Evolutionary conservation across 2,888 invertebrate genomes (phyloP), one percentile per base, ranked within the genome.

Genomic region (Campopleginae sp.): DNA sequence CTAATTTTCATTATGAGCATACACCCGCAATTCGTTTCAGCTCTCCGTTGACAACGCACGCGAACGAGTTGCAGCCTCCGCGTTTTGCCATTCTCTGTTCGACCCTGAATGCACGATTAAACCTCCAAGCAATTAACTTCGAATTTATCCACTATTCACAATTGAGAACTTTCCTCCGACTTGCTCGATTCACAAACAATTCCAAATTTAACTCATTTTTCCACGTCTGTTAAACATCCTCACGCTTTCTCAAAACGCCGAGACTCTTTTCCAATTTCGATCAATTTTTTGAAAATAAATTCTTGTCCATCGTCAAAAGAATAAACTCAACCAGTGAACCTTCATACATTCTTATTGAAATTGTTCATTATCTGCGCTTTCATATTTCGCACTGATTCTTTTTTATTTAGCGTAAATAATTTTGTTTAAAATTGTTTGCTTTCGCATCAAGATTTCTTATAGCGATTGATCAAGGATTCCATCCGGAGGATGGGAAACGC

Each of bases 1-100:
- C 84, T 81, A 85, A 85, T 85, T 85, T 81, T 78, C 84, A 78
- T 84, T 84, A 84, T 78, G 78, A 84, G 74, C 72, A 78, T 23
- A 54, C 51, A 48, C 71, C 63, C 71, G 48, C 48, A 79, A 51
- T 74, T 84, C 80, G 81, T 75, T 78, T 44, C 63, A 61, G 48
- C 48, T n/a, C 44, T 74, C 14, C 80, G 66, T 80, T 68, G 72
- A 78, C 81, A 70, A 81, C 54, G 74, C 66, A 80, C 65, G 23
- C 58, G 27, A 58, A 58, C 58, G 23, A 33, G 68, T 46, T 66
- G 46, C 74, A 42, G 44, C 66, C 72, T 58, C 33, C 63, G n/a
- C 82, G 48, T 76, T 84, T 80, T 80, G 71, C 65, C 66, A 80
- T 84, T 84, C 65, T 84, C 65, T 61, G 27, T 48, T 48, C 8